These are phyloP conservation scores for Julus scandinavius DNA, from an alignment of 2,888 invertebrate species.

Conservation along the genomic window DNA sequence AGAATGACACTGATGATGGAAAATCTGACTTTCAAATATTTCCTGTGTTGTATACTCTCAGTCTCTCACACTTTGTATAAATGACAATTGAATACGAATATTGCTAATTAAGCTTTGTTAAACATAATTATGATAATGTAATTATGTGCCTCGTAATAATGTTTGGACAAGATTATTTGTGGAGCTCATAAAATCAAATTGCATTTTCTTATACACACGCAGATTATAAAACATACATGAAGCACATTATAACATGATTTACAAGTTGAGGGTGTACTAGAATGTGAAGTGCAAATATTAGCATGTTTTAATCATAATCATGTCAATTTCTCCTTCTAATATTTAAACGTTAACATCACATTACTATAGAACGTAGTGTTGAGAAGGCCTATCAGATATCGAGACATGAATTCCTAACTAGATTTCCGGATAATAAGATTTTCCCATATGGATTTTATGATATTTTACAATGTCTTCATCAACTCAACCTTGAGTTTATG, in stretches of 20 bases:
- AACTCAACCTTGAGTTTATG: no score
- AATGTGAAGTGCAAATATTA: neutral
- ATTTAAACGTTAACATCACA: neutral
- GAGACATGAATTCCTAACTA: neutral
- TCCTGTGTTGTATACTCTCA: neutral
- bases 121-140: constrained; percentile 33
- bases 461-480: no score
- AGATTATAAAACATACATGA: neutral
- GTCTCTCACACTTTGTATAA: neutral
- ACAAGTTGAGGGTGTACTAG: neutral
- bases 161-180: constrained; percentile 3
- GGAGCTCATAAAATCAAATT: neutral
- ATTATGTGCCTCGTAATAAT: neutral
- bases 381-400: neutral
- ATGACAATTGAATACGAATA: neutral
- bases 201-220: neutral
- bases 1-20: neutral
- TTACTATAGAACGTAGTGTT: neutral
- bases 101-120: constrained; percentile 1
- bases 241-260: neutral
- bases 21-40: neutral
- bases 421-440: no score
- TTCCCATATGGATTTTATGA: no score
- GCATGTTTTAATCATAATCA: neutral
- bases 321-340: neutral